Conservation (phyloP, 2,888 invertebrate species). For the Morpho deidamia region DNA sequence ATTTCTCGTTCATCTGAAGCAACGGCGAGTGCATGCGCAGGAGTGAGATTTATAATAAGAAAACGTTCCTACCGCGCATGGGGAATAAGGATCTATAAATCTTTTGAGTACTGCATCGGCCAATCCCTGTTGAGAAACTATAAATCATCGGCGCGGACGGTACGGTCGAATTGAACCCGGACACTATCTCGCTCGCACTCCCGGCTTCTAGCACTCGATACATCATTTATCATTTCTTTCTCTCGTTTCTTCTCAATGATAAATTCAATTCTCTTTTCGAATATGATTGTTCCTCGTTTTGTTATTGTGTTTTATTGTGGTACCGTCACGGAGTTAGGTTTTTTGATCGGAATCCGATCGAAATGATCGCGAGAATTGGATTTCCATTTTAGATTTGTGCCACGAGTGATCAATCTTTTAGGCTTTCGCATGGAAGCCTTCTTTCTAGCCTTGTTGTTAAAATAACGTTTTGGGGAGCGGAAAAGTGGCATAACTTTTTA, state of each 20-base stretch:
- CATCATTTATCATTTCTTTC: slow-evolving; percentile 75
- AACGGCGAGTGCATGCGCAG: slow-evolving; percentile 66
- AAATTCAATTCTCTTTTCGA: slow-evolving; percentile 77
- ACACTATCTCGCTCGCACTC: slow-evolving; percentile 58
- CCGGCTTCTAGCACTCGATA: slow-evolving; percentile 38
- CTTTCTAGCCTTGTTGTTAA: slow-evolving; percentile 9
- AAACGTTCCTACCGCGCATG: slow-evolving; percentile 77
- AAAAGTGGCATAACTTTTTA: not conserved
- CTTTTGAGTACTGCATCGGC: slow-evolving; percentile 73
- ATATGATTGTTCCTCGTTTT: slow-evolving; percentile 76
- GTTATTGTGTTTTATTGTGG: slow-evolving; percentile 73
- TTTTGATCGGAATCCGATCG: slow-evolving; percentile 72
- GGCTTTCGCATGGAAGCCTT: slow-evolving; percentile 22
- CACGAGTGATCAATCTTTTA: slow-evolving; percentile 62
- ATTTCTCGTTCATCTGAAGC: slow-evolving; percentile 62
- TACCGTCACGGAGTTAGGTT: slow-evolving; percentile 71
- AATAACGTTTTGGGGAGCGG: not conserved
- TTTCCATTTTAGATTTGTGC: slow-evolving; percentile 70
- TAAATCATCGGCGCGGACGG: slow-evolving; percentile 73
- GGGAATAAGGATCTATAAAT: slow-evolving; percentile 74
- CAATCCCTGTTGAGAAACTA: slow-evolving; percentile 77
- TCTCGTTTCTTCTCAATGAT: slow-evolving; percentile 74
- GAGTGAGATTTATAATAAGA: slow-evolving; percentile 77
- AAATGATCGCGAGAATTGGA: slow-evolving; percentile 75
- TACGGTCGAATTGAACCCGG: slow-evolving; percentile 55